phyloP scores from a whole-genome alignment of 2,888 invertebrate genomes.

The Tuta absoluta region DNA sequence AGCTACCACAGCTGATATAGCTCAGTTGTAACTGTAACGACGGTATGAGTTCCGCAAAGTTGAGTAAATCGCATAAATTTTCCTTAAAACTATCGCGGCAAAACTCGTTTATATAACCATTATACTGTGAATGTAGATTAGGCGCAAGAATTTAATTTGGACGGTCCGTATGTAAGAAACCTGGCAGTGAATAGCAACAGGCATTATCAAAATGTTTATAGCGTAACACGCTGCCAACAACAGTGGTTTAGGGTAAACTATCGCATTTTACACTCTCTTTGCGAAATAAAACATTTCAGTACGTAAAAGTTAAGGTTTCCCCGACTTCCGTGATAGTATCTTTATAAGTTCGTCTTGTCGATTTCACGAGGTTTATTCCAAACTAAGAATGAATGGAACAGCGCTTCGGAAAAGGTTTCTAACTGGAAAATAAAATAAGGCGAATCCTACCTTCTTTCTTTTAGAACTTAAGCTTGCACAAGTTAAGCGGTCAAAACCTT shows the following conservation, averaged over 20 bases:
- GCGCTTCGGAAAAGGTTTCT: constrained; percentile 19
- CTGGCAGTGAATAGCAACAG: constrained; percentile 22
- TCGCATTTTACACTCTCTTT: constrained; percentile 19
- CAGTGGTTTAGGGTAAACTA: constrained; percentile 11
- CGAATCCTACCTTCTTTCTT: constrained; percentile 13
- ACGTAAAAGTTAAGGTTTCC: constrained; percentile 20
- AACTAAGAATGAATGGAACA: constrained; percentile 13
- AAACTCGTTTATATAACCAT: too few species aligned
- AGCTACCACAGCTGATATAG: too few species aligned
- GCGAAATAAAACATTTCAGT: constrained; percentile 19
- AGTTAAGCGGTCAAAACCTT: constrained; percentile 24
- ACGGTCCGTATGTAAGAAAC: constrained; percentile 16
- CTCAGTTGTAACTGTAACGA: too few species aligned
- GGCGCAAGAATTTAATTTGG: constrained; percentile 15
- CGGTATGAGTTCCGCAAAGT: too few species aligned
- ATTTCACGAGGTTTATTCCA: constrained; percentile 16
- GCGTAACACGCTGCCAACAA: constrained; percentile 22
- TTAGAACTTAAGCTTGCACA: constrained; percentile 23
- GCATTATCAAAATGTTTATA: constrained; percentile 27
- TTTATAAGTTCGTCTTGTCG: constrained; percentile 20
- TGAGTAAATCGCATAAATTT: too few species aligned
- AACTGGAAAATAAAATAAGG: constrained; percentile 25
- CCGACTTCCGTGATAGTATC: constrained; percentile 18
- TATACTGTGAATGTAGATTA: constrained; percentile 3
- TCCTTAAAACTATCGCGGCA: too few species aligned